A percentile compares a stretch with the other conserved stretches of the same genome.
Evolutionary conservation across 2,888 invertebrate genomes (phyloP).

Genomic region (Hyppa rectilinea): DNA sequence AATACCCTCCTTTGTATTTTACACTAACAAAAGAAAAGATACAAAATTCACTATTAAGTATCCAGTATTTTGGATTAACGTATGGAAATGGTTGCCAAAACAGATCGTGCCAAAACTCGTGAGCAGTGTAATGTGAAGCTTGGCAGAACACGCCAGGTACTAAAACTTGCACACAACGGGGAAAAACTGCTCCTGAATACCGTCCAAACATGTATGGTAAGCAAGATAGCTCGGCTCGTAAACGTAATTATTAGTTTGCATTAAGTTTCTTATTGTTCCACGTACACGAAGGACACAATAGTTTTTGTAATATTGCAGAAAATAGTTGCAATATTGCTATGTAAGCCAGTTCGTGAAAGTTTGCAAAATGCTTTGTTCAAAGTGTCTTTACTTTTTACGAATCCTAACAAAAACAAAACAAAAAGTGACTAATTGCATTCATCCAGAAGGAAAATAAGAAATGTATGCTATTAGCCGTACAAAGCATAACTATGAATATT

Average conservation of each 20-base stretch:
- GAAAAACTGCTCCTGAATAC: conserved; percentile 17
- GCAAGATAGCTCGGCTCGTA: background rate
- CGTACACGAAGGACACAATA: background rate
- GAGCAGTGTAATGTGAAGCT: conserved; percentile 52
- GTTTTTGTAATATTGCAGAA: background rate
- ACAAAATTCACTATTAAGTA: conserved; percentile 33
- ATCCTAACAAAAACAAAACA: background rate
- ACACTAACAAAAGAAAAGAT: conserved; percentile 19
- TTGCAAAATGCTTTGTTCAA: background rate
- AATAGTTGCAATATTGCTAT: background rate
- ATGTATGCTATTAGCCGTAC: background rate
- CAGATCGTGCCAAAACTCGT: conserved; percentile 53
- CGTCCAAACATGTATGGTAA: background rate
- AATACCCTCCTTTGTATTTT: conserved; percentile 25
- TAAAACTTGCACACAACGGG: conserved; percentile 45
- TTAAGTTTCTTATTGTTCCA: background rate
- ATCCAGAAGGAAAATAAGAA: background rate
- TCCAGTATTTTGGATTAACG: conserved; percentile 49
- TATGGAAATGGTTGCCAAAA: conserved; percentile 57
- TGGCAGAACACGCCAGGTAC: conserved; percentile 55
- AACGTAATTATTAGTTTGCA: conserved; percentile 1
- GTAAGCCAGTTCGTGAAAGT: background rate
- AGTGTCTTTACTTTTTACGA: background rate
- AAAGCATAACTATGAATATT: conserved; percentile 16
- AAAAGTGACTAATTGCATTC: background rate